Percentiles rank a stretch among this genome's conserved stretches.
These are phyloP conservation scores for Holothuria leucospilota DNA, from an alignment of 53 echinoderm and acorn worm species.

Conservation along the genomic window DNA sequence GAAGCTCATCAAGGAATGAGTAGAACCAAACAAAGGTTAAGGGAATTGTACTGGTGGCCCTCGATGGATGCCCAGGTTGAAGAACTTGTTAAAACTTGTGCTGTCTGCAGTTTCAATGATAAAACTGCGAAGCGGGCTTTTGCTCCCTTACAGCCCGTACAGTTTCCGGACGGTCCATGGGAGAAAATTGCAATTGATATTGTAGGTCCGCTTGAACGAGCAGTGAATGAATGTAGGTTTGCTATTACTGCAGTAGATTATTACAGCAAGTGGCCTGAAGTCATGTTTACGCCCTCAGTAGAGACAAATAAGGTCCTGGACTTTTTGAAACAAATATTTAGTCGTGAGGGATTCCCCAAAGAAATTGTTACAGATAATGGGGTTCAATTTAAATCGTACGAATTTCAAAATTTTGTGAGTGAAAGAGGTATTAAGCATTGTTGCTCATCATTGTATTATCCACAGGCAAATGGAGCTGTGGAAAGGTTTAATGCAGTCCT, in stretches of 20 bases:
- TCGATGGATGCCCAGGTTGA: too few species aligned
- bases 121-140: too few species aligned
- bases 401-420: conserved; percentile 9
- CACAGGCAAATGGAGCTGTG: conserved; percentile 17
- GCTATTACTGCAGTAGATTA: not conserved
- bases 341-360: not conserved
- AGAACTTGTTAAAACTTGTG: too few species aligned
- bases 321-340: not conserved
- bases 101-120: too few species aligned
- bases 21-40: too few species aligned
- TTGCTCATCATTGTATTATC: not conserved
- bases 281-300: not conserved
- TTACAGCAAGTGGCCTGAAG: not conserved
- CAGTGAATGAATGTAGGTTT: not conserved
- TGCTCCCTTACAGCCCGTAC: conserved; percentile 36
- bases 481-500: conserved; percentile 12
- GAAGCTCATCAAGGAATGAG: conserved; percentile 69
- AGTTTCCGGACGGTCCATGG: conserved; percentile 55
- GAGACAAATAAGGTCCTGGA: not conserved
- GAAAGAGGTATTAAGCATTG: conserved; percentile 15
- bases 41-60: too few species aligned
- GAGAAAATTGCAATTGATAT: conserved; percentile 74
- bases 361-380: conserved; percentile 4
- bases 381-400: conserved; percentile 12
- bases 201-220: conserved; percentile 55